Conservation (phyloP, 1,140 invertebrate species). For the Plectus sambesii region DNA sequence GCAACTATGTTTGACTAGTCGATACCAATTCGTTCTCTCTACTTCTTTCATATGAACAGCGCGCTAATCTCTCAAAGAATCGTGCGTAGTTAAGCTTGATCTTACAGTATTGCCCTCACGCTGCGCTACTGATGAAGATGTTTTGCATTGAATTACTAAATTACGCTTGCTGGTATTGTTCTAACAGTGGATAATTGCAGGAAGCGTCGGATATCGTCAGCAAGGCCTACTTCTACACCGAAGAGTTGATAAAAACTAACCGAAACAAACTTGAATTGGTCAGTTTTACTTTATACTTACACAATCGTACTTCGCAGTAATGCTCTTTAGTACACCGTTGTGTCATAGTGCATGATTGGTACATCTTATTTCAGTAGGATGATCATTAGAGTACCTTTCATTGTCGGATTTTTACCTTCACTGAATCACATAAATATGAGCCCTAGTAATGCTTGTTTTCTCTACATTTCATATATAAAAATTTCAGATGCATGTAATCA, state of each 20-base stretch:
- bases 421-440: not conserved
- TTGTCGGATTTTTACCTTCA: not conserved
- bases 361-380: not conserved
- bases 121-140: not conserved
- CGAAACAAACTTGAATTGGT: constrained; percentile 70
- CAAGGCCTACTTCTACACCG: constrained; percentile 68
- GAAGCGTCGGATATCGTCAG: constrained; percentile 67
- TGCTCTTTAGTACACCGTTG: not conserved
- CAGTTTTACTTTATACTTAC: constrained; percentile 32
- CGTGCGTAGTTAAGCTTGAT: not conserved
- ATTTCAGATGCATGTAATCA: no score
- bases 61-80: not conserved
- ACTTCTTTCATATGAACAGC: not conserved
- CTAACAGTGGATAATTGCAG: no score
- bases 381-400: not conserved
- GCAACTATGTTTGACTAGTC: not conserved
- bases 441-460: not conserved
- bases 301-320: not conserved
- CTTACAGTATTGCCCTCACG: not conserved
- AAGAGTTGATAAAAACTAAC: constrained; percentile 65
- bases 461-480: no score
- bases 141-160: not conserved
- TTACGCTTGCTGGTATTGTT: constrained; percentile 4
- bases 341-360: not conserved
- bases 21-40: not conserved